These are phyloP conservation scores for Monomorium pharaonis DNA, from an alignment of 1,140 invertebrate species.

Conservation along the genomic window DNA sequence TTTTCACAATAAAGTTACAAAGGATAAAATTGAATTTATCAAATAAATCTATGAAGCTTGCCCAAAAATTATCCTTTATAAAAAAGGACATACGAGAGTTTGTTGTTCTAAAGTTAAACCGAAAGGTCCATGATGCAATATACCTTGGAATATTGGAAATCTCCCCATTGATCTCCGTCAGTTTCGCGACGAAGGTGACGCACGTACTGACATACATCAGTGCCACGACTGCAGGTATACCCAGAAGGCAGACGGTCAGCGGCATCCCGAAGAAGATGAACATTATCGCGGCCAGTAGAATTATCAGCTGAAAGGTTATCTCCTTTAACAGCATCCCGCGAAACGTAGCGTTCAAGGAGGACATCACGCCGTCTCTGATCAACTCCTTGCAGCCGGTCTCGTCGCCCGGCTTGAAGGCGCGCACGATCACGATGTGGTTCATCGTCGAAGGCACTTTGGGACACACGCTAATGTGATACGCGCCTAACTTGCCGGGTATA, in stretches of 20 bases:
- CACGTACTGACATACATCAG: conserved; percentile 84
- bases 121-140: neutral
- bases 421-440: conserved; percentile 82
- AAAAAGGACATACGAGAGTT: too few relatives aligned
- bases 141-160: conserved; percentile 82
- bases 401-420: conserved; percentile 83
- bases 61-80: too few relatives aligned
- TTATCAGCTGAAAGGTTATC: conserved; percentile 85
- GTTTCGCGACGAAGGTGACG: conserved; percentile 81
- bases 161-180: conserved; percentile 82
- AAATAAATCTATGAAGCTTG: too few relatives aligned
- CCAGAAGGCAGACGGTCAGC: conserved; percentile 82
- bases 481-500: too few relatives aligned
- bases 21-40: too few relatives aligned
- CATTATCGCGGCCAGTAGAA: conserved; percentile 84
- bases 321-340: conserved; percentile 83
- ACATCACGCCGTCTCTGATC: conserved; percentile 83
- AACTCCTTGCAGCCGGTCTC: conserved; percentile 82
- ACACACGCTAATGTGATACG: neutral
- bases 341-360: conserved; percentile 83
- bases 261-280: conserved; percentile 86
- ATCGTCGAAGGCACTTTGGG: conserved; percentile 62
- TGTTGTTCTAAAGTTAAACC: neutral
- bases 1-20: too few relatives aligned
- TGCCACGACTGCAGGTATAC: conserved; percentile 83